These are phyloP conservation scores for Henricia sp. DNA, from an alignment of 53 echinoderm and acorn worm species.

Conservation along the genomic window DNA sequence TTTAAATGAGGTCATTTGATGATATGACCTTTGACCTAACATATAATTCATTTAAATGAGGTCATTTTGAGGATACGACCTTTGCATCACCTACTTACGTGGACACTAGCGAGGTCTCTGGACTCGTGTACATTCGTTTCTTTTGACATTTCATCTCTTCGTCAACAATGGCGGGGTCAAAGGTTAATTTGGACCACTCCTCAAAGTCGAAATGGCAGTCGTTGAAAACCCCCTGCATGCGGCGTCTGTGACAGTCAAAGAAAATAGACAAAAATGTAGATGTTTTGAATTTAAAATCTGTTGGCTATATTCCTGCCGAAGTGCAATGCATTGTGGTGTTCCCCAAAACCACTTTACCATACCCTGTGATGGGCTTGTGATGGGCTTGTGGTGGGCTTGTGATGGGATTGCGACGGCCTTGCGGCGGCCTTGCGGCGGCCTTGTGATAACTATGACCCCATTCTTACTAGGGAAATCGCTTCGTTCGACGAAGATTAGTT, in stretches of 20 bases:
- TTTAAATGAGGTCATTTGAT: neutral
- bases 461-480: too few species aligned
- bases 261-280: slow-evolving; percentile 1
- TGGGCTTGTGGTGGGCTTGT: too few species aligned
- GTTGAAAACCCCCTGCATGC: slow-evolving; percentile 89
- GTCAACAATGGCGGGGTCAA: slow-evolving; percentile 64
- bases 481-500: too few species aligned
- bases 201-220: slow-evolving; percentile 88
- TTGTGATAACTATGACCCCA: too few species aligned
- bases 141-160: slow-evolving; percentile 78
- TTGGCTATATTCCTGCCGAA: neutral
- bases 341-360: too few species aligned
- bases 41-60: neutral
- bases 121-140: slow-evolving; percentile 60
- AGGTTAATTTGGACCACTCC: slow-evolving; percentile 63
- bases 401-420: too few species aligned
- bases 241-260: slow-evolving; percentile 75
- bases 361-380: too few species aligned
- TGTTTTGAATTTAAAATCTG: neutral
- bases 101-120: slow-evolving; percentile 44
- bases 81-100: neutral
- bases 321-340: too few species aligned
- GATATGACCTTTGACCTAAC: neutral
- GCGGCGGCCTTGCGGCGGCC: too few species aligned
- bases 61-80: neutral